Conservation (phyloP, 2,888 invertebrate genomes). For the Epinotia ramella region DNA sequence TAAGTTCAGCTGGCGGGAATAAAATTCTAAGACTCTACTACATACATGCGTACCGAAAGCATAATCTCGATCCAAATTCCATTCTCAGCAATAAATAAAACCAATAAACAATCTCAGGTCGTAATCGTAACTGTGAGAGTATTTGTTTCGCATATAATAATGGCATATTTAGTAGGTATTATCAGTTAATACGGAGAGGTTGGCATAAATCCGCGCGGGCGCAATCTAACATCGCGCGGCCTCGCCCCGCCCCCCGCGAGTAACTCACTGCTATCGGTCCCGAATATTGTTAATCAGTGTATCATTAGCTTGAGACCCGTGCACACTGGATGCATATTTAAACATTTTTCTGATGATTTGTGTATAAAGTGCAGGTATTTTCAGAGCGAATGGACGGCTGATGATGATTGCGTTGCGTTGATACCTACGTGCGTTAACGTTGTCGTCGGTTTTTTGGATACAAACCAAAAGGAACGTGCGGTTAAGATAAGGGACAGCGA, state of each 20-base stretch:
- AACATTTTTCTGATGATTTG: slow-evolving; percentile 25
- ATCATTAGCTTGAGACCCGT: slow-evolving; percentile 75
- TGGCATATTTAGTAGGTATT: slow-evolving; percentile 84
- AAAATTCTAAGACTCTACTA: neutral
- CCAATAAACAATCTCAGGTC: slow-evolving; percentile 52
- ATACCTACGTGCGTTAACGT: too few species aligned
- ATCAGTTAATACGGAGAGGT: slow-evolving; percentile 82
- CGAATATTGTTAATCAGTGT: slow-evolving; percentile 85
- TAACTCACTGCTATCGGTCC: slow-evolving; percentile 82
- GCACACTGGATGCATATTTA: slow-evolving; percentile 61
- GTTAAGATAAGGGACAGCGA: too few species aligned
- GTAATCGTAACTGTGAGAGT: slow-evolving; percentile 64
- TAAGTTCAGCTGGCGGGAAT: neutral
- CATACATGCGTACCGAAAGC: slow-evolving; percentile 24
- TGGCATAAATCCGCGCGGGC: slow-evolving; percentile 79
- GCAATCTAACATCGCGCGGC: slow-evolving; percentile 78
- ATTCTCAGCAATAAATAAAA: slow-evolving; percentile 76
- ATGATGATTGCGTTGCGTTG: neutral
- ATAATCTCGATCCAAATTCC: slow-evolving; percentile 61
- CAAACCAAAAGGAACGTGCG: too few species aligned
- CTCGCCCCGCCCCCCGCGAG: slow-evolving; percentile 72
- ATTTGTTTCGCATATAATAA: slow-evolving; percentile 84
- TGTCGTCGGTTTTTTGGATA: too few species aligned
- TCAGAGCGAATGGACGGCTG: neutral
- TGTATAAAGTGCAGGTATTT: neutral